Evolutionary conservation across 2,888 invertebrate species (phyloP).

Genomic region (Leucoptera coffeella): DNA sequence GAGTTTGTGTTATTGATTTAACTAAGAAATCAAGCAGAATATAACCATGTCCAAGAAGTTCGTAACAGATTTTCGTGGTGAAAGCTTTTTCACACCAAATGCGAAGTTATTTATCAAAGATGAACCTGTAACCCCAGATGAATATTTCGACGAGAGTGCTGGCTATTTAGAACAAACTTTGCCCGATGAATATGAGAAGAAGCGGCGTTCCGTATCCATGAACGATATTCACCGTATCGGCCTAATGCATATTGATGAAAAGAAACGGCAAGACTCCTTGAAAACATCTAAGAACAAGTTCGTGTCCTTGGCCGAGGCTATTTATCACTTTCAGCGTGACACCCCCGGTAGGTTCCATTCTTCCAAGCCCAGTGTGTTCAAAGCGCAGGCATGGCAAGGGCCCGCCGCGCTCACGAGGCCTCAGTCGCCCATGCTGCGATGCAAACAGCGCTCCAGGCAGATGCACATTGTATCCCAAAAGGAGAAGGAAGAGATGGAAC

Average conservation of each 20-base stretch:
- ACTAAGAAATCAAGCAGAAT: no score
- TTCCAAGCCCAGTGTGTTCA: conserved; percentile 16
- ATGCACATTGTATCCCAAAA: conserved; percentile 47
- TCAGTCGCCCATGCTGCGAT: conserved; percentile 46
- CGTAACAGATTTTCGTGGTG: conserved; percentile 32
- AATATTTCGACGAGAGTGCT: conserved; percentile 13
- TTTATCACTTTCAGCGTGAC: conserved; percentile 48
- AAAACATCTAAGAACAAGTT: conserved; percentile 35
- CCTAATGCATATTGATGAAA: no score
- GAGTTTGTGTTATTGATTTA: no score
- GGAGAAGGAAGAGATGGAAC: conserved; percentile 56
- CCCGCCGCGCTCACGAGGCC: conserved; percentile 32
- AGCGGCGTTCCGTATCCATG: conserved; percentile 37
- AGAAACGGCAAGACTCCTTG: conserved; percentile 16
- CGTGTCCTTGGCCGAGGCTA: conserved; percentile 55
- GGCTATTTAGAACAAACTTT: conserved; percentile 18
- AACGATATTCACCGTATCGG: conserved; percentile 22
- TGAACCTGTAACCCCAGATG: conserved; percentile 26
- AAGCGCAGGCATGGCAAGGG: conserved; percentile 13
- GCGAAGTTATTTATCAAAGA: conserved; percentile 20
- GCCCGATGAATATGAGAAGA: conserved; percentile 15
- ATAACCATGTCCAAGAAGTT: conserved; percentile 26
- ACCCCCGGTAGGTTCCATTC: conserved; percentile 55
- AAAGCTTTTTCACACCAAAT: conserved; percentile 20
- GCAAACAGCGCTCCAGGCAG: conserved; percentile 50